Base-by-base conservation (phyloP, 2,797 vertebrate genomes). In the Gambelia wislizenii region DNA sequence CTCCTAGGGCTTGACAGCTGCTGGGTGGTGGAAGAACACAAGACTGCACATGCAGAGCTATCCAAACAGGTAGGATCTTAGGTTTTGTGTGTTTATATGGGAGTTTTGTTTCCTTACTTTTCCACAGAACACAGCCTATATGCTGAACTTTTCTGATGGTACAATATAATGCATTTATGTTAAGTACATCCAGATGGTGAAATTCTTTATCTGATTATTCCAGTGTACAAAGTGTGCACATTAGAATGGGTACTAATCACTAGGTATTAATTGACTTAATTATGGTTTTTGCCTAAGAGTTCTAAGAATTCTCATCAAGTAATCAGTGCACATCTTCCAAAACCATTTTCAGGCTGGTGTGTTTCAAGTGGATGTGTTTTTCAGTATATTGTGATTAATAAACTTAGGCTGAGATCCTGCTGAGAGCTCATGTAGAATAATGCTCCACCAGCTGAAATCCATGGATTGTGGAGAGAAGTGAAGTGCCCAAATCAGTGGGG, bases 221-320 rank as follows among this genome's bases (percentile, higher is more conserved):
- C 70, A 75, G 42, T 88, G 61, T 70, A 88, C 69, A 86, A 86
- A n/a, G 69, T 82, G 64, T 52, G 33, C 44, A 59, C 74, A 39
- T 89, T 67, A 89, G 88, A 86, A 89, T 74, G 77, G 56, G 16
- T 75, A 67, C 44, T 76, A 89, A 89, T 86, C 84, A 89, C 77
- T 81, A 82, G 78, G 77, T 86, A 89, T 89, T 89, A 89, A 89
- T 67, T 86, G 88, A 77, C 77, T 89, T 86, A 89, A 89, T 89
- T 89, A 86, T 42, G 10, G 69, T 86, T 89, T n/a, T 89, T 89
- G 69, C 78, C 54, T 86, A 56, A 64, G 78, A 89, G 69, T 85
- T 81, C 39, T 86, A 89, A 82, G 56, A 89, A 89, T 81, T 89
- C 84, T 86, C 78, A 89, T 85, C 77, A 86, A 89, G 88, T 79